Evolutionary conservation across 2,113 vertebrate species (phyloP).

Genomic region (Bubo bubo): DNA sequence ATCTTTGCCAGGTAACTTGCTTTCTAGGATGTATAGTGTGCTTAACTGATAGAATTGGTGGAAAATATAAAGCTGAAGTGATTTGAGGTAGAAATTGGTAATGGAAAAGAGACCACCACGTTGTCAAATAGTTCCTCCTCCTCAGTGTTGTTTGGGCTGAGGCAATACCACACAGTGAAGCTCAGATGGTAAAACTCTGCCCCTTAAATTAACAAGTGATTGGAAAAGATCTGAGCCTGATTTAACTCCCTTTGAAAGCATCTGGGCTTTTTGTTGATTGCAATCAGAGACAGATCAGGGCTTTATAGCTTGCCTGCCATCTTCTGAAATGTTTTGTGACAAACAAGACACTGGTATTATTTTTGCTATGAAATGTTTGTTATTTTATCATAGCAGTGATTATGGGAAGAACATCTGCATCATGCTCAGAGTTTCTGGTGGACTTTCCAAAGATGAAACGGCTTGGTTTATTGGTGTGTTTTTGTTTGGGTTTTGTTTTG

Average conservation of each 20-base stretch:
- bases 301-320: constrained; percentile 19
- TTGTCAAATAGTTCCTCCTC: neutral
- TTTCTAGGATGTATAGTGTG: fast-evolving
- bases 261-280: constrained; percentile 54
- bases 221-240: constrained; percentile 32
- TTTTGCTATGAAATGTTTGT: constrained; percentile 15
- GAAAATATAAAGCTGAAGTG: neutral
- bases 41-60: neutral
- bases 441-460: neutral
- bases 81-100: neutral
- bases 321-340: constrained; percentile 50
- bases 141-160: neutral
- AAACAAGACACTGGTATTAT: neutral
- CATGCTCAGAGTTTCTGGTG: neutral
- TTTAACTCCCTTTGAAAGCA: constrained; percentile 43
- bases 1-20: neutral
- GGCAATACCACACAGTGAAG: neutral
- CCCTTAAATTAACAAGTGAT: constrained; percentile 48
- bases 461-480: neutral
- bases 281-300: constrained; percentile 22
- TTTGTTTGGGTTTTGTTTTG: neutral
- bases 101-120: neutral
- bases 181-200: constrained; percentile 15
- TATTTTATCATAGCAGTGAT: neutral
- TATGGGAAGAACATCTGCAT: neutral